A percentile compares a stretch with the other conserved stretches of the same genome.
phyloP scores from a whole-genome alignment of 1,140 invertebrate species.

The Drosophila auraria region DNA sequence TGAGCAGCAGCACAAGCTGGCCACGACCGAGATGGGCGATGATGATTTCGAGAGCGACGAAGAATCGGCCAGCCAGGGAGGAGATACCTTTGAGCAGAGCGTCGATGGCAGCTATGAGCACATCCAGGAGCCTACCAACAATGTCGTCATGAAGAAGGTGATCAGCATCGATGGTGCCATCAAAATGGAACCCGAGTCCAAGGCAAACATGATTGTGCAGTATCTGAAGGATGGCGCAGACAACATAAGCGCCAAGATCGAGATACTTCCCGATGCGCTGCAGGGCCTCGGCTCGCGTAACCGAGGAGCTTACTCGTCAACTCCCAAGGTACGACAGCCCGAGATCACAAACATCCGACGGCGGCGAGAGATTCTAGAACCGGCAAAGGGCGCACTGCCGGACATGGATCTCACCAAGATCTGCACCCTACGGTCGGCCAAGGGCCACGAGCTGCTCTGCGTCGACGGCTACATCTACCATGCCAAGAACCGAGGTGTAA shows the following conservation, averaged over 20 bases:
- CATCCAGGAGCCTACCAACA: background rate
- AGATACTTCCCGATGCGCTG: conserved; percentile 51
- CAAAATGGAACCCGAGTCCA: conserved; percentile 63
- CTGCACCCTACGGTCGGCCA: conserved; percentile 76
- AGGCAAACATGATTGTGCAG: conserved; percentile 65
- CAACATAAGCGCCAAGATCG: conserved; percentile 68
- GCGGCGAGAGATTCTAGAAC: conserved; percentile 30
- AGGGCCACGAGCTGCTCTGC: conserved; percentile 76
- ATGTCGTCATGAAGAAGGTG: conserved; percentile 67
- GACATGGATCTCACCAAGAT: conserved; percentile 80
- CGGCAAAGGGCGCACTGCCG: conserved; percentile 4
- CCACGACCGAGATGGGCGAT: background rate
- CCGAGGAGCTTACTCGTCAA: conserved; percentile 26
- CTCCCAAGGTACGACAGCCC: conserved; percentile 46
- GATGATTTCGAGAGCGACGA: conserved; percentile 52
- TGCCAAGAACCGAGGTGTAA: conserved; percentile 72
- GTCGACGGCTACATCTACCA: conserved; percentile 81
- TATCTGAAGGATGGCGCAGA: conserved; percentile 67
- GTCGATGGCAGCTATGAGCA: conserved; percentile 38
- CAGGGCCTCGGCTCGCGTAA: background rate
- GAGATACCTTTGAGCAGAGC: conserved; percentile 24
- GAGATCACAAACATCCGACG: conserved; percentile 62
- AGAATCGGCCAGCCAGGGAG: conserved; percentile 23
- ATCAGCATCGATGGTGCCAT: conserved; percentile 71
- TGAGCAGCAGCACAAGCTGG: conserved; percentile 1